These are phyloP conservation scores for Callithrix jacchus DNA, from an alignment of 2,113 vertebrate species.

Conservation along the genomic window DNA sequence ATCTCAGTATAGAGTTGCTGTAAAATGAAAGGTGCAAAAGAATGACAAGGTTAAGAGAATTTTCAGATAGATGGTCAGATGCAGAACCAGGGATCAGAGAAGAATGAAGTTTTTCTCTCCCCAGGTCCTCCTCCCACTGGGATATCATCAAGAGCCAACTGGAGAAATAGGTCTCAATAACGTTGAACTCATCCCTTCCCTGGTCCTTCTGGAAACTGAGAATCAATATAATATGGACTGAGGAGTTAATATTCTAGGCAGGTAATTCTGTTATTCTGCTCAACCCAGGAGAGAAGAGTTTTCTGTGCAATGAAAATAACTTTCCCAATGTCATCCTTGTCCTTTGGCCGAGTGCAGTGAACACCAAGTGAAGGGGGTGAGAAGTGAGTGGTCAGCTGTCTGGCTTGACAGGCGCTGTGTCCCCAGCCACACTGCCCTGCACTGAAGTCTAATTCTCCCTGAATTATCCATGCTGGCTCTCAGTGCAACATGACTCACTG, in stretches of 20 bases:
- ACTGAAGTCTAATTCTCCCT: background rate
- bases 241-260: background rate
- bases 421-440: background rate
- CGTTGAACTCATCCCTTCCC: background rate
- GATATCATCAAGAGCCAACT: background rate
- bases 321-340: background rate
- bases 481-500: background rate
- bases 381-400: background rate
- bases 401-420: background rate
- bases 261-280: background rate
- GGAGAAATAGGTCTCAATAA: background rate
- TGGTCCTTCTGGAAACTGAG: background rate
- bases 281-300: background rate
- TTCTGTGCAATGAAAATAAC: background rate
- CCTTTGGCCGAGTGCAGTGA: background rate
- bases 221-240: background rate
- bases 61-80: background rate
- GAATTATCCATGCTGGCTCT: background rate
- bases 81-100: background rate
- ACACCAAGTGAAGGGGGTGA: background rate
- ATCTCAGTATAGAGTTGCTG: background rate
- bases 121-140: background rate
- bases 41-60: too few species aligned
- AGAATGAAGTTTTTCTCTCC: background rate
- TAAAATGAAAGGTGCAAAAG: background rate